Evolutionary conservation across 1,140 invertebrate species (phyloP).

Genomic region (Drosophila repleta): DNA sequence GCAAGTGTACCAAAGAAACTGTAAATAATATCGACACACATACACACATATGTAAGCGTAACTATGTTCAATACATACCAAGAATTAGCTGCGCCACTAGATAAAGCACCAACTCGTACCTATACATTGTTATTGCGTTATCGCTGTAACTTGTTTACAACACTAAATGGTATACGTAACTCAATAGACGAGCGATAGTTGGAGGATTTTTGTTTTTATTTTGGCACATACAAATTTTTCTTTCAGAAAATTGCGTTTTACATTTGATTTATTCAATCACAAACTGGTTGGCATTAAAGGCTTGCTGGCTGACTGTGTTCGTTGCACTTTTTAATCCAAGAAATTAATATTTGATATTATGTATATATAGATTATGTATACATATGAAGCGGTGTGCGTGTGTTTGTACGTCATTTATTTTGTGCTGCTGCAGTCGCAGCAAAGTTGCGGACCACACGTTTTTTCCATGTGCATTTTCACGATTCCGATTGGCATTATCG

Average conservation of each 20-base stretch:
- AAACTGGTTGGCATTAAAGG: slow-evolving; percentile 23
- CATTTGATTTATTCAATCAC: slow-evolving; percentile 41
- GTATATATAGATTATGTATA: slow-evolving; percentile 31
- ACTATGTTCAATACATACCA: slow-evolving; percentile 48
- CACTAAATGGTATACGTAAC: slow-evolving; percentile 68
- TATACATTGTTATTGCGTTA: slow-evolving; percentile 64
- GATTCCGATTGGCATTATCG: neutral
- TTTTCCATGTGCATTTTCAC: slow-evolving; percentile 57
- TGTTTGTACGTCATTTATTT: slow-evolving; percentile 45
- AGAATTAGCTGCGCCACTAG: slow-evolving; percentile 66
- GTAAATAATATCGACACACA: slow-evolving; percentile 50
- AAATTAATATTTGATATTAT: slow-evolving; percentile 24
- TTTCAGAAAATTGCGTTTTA: slow-evolving; percentile 25
- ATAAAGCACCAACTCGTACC: slow-evolving; percentile 64
- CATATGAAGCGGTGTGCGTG: slow-evolving; percentile 35
- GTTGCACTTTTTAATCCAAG: slow-evolving; percentile 31
- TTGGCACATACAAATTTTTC: slow-evolving; percentile 38
- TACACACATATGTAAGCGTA: slow-evolving; percentile 2
- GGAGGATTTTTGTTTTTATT: slow-evolving; percentile 30
- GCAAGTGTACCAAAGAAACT: slow-evolving; percentile 1
- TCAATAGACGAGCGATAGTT: slow-evolving; percentile 31
- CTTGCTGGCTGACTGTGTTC: slow-evolving; percentile 12
- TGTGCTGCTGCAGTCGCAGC: slow-evolving; percentile 45
- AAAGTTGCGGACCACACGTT: slow-evolving; percentile 66
- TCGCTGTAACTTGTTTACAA: slow-evolving; percentile 71